Conservation (phyloP, 2,113 vertebrate species). For the Oncorhynchus masou region DNA sequence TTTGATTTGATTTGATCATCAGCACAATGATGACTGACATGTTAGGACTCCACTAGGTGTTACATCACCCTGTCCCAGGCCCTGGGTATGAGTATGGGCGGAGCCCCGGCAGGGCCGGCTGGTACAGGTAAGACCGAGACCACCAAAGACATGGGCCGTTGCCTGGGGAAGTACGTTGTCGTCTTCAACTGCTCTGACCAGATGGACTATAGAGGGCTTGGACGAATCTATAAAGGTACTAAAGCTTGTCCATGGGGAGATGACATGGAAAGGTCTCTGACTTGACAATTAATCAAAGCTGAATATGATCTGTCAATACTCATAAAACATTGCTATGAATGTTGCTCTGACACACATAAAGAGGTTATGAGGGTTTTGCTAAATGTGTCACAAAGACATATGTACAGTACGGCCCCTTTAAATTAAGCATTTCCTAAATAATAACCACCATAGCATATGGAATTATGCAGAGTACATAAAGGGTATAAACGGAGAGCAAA, state of each 20-base stretch:
- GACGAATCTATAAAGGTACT: conserved; percentile 90
- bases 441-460: background rate
- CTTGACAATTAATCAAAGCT: too few species aligned
- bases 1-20: too few species aligned
- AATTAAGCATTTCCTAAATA: too few species aligned
- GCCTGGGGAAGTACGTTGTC: conserved; percentile 88
- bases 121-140: conserved; percentile 93
- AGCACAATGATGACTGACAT: too few species aligned
- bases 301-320: too few species aligned
- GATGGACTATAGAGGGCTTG: conserved; percentile 92
- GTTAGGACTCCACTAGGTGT: conserved; percentile 68
- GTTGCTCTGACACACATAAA: too few species aligned
- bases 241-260: too few species aligned
- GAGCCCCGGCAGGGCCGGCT: conserved; percentile 87
- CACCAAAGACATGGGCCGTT: conserved; percentile 91
- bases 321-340: too few species aligned
- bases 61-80: conserved; percentile 91
- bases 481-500: background rate
- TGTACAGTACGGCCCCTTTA: too few species aligned
- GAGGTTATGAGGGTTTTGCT: too few species aligned
- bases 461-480: background rate
- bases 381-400: too few species aligned
- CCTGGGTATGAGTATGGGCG: conserved; percentile 92
- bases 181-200: conserved; percentile 94
- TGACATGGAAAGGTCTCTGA: too few species aligned